Evolutionary conservation across 2,888 invertebrate genomes (phyloP).

Genomic region (Papilio elwesi): DNA sequence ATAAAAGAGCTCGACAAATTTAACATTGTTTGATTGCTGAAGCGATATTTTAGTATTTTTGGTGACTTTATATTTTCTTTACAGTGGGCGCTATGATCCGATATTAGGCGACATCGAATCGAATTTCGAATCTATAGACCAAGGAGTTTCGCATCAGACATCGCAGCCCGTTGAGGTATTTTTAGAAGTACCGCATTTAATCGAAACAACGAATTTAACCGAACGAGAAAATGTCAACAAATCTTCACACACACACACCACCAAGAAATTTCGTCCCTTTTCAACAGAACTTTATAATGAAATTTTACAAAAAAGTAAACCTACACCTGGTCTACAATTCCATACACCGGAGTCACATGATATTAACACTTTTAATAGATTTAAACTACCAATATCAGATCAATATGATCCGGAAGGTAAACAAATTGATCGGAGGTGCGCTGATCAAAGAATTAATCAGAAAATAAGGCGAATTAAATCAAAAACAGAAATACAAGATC

Average conservation of each 20-base stretch:
- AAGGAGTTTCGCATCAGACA: slow-evolving; percentile 71
- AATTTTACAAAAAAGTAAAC: slow-evolving; percentile 58
- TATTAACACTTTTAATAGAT: slow-evolving; percentile 57
- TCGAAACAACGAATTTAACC: slow-evolving; percentile 51
- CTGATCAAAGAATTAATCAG: slow-evolving; percentile 40
- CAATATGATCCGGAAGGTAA: slow-evolving; percentile 69
- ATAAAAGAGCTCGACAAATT: not conserved
- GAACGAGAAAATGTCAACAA: slow-evolving; percentile 43
- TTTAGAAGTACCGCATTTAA: slow-evolving; percentile 50
- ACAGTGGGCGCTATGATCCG: slow-evolving; percentile 77
- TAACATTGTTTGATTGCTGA: too few relatives aligned
- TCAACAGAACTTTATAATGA: slow-evolving; percentile 59
- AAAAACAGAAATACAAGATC: slow-evolving; percentile 1
- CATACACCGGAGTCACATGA: slow-evolving; percentile 43
- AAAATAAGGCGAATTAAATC: slow-evolving; percentile 39
- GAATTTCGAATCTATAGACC: slow-evolving; percentile 67
- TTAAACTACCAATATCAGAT: slow-evolving; percentile 70
- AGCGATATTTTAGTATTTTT: slow-evolving; percentile 32
- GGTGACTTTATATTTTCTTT: slow-evolving; percentile 46
- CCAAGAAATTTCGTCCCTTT: slow-evolving; percentile 69
- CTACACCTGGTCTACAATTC: slow-evolving; percentile 43
- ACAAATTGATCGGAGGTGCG: slow-evolving; percentile 47
- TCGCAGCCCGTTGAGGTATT: slow-evolving; percentile 74
- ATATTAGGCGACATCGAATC: slow-evolving; percentile 73
- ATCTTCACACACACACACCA: slow-evolving; percentile 55